Base-by-base conservation (phyloP, 1,140 invertebrate genomes). In the Aricia agestis region DNA sequence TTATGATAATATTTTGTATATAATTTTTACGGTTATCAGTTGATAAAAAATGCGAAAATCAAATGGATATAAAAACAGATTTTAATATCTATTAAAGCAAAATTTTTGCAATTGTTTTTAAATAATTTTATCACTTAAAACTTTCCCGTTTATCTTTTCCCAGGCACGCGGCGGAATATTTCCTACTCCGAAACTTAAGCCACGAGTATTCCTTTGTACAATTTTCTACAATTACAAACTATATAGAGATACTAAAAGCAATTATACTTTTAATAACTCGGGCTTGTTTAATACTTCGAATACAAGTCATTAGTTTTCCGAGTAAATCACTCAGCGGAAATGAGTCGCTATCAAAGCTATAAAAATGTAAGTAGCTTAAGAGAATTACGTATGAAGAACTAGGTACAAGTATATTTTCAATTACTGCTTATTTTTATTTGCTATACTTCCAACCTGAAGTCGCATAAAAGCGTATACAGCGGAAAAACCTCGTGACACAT, bases 401-500 rank as follows among this genome's bases (percentile, higher is more conserved):
- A 36, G 25, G 25, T 25, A 3, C 6, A 36, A 36, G 9, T 9
- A 9, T 36, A 36, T 36, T 36, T 36, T 9, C 6, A 36, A 6
- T 36, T 36, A 7, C 36, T 2, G 0, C 36, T 36, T 36, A 36
- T 36, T 36, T 36, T 36, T 36, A 36, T 36, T 36, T 36, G 5
- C 9, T 6, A 36, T 36, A 36, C 36, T n/a, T n/a, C n/a, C n/a
- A 36, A 36, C 5, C 36, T 36, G 36, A 9, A 0, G 5, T 36
- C 9, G 36, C 1, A 9, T 36, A 7, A 36, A 36, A 6, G 36
- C 36, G 5, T 36, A 36, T 36, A 52, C 5, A 52, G 45, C 45
- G 45, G 45, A 52, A 52, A 52, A 52, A 42, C 59, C 45, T 32
- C 74, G 78, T 75, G 80, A 84, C 83, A 83, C 80, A 82, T 74